Conservation (phyloP, 37 sponge, comb jelly and placozoan species). For the Mnemiopsis leidyi region DNA sequence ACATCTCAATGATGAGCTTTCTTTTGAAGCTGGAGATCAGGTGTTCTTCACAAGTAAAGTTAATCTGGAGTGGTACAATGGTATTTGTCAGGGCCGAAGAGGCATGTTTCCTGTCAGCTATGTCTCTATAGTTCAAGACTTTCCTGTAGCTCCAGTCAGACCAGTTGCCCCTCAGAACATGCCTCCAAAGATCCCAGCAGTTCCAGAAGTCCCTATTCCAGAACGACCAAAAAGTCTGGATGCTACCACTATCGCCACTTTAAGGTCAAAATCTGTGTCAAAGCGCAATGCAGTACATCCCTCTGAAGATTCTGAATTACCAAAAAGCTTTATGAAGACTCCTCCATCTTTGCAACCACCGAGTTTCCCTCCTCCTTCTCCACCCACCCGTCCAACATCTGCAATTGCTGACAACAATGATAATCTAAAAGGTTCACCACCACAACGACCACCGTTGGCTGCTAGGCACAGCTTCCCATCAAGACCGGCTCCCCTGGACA, state of each 20-base stretch:
- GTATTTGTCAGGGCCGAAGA: background rate
- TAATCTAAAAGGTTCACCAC: background rate
- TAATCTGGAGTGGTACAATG: conserved; percentile 55
- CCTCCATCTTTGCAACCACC: background rate
- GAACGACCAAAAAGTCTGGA: conserved; percentile 21
- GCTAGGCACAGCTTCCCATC: too few species aligned
- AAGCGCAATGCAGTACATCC: background rate
- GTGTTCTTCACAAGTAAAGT: background rate
- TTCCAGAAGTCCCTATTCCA: background rate
- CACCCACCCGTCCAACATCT: background rate
- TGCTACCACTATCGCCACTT: background rate
- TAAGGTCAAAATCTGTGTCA: background rate
- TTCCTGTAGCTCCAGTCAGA: background rate
- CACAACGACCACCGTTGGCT: background rate
- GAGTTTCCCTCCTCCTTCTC: background rate
- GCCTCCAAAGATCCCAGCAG: background rate
- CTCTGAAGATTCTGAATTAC: background rate
- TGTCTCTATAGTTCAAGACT: background rate
- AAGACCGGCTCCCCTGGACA: background rate
- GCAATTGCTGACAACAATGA: background rate
- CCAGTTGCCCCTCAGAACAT: background rate
- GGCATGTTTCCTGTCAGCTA: conserved; percentile 50
- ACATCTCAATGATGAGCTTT: conserved; percentile 59
- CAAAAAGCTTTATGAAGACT: background rate
- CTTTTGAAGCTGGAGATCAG: conserved; percentile 47